These are phyloP conservation scores for Molossus molossus DNA, from an alignment of 2,797 vertebrate genomes.

Conservation along the genomic window DNA sequence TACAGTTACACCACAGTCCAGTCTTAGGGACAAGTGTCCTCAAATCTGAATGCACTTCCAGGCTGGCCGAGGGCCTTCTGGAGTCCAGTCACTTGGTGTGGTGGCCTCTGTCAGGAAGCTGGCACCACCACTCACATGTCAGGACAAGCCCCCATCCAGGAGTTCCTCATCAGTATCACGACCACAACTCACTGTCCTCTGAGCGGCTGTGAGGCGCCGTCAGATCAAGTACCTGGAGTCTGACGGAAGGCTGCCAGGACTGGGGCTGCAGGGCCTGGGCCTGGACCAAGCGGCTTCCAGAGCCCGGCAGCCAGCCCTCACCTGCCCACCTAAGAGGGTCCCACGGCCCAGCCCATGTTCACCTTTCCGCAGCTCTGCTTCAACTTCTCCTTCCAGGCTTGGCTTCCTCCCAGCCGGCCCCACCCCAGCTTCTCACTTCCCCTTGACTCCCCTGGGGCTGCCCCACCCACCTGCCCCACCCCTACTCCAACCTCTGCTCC, in stretches of 20 bases:
- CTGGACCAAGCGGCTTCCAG: background rate
- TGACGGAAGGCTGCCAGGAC: background rate
- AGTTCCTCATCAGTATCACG: constrained; percentile 83
- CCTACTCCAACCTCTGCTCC: background rate
- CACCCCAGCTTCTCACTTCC: constrained; percentile 11
- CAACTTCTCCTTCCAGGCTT: background rate
- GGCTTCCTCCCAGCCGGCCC: background rate
- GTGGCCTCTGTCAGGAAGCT: background rate
- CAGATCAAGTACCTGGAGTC: background rate
- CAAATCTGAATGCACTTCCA: background rate
- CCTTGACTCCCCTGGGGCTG: background rate
- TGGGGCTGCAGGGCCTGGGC: background rate
- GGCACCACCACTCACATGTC: background rate
- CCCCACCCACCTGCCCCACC: constrained; percentile 33
- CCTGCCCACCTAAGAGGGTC: background rate
- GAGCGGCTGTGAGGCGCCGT: background rate
- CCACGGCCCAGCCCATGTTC: background rate
- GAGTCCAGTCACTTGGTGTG: background rate
- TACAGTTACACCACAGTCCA: background rate
- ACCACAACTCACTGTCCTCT: fast-evolving
- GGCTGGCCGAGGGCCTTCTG: background rate
- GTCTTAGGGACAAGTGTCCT: too few relatives aligned
- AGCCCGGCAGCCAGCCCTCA: background rate
- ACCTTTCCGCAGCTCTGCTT: background rate
- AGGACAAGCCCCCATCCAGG: background rate